phyloP scores from a whole-genome alignment of 2,113 vertebrate genomes.

The Sisor rabdophorus region DNA sequence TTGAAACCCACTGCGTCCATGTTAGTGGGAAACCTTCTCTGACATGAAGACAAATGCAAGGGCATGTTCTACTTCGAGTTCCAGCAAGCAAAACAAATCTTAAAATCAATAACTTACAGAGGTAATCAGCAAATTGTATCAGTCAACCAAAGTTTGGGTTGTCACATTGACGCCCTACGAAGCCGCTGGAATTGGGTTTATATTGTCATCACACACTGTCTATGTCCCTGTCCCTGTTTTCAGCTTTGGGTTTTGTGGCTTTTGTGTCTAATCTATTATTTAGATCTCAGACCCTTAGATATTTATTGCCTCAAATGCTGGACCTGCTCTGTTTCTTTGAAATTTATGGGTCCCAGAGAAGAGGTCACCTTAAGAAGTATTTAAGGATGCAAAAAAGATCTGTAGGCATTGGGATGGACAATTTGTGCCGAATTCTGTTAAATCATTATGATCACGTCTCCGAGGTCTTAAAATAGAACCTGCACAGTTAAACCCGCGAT shows the following conservation, averaged over 20 bases:
- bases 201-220: neutral
- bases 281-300: conserved; percentile 45
- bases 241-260: neutral
- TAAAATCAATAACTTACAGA: no score
- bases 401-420: neutral
- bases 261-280: conserved; percentile 57
- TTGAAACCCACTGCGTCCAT: neutral
- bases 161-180: no score
- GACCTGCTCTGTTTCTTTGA: conserved; percentile 16
- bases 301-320: conserved; percentile 37
- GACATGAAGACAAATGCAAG: neutral
- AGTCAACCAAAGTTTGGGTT: no score
- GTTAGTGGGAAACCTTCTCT: neutral
- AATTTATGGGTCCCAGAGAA: conserved; percentile 19
- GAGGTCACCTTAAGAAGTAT: neutral
- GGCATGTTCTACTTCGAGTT: neutral
- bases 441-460: no score
- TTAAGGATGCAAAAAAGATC: no score
- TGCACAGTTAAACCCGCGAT: neutral
- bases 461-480: no score
- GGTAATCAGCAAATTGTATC: no score
- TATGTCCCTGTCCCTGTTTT: neutral
- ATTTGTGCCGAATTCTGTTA: neutral
- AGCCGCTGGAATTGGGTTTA: neutral
- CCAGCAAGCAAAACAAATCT: neutral